Conservation (phyloP, 1,140 invertebrate species). For the Bombus turneri region DNA sequence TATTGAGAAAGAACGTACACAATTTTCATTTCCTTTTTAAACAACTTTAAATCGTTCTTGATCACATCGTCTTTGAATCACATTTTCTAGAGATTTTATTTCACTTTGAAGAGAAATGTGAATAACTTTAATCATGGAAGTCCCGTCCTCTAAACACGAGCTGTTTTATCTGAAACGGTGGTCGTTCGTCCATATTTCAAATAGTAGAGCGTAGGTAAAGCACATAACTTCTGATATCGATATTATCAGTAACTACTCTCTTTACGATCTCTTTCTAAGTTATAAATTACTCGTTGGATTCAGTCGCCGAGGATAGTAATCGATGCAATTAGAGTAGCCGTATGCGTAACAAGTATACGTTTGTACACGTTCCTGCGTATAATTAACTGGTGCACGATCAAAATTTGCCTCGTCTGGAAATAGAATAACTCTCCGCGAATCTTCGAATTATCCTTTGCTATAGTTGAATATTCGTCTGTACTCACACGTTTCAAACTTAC, state of each 20-base stretch:
- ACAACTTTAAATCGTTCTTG: not conserved
- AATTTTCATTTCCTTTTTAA: not conserved
- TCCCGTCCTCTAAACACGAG: not conserved
- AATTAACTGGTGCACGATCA: constrained; percentile 56
- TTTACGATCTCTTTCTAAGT: constrained; percentile 62
- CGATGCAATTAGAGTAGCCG: constrained; percentile 58
- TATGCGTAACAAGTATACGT: constrained; percentile 30
- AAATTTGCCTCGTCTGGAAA: constrained; percentile 51
- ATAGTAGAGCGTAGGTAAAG: constrained; percentile 45
- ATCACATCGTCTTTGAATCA: not conserved
- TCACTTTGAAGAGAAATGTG: not conserved
- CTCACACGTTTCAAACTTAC: not conserved
- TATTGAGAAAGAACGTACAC: no score
- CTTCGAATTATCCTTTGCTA: not conserved
- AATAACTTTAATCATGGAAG: constrained; percentile 17
- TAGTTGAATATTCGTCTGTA: constrained; percentile 1
- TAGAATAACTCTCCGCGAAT: constrained; percentile 43
- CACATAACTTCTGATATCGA: constrained; percentile 50
- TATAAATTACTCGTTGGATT: constrained; percentile 60
- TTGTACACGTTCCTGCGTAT: constrained; percentile 34
- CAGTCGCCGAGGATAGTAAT: constrained; percentile 34
- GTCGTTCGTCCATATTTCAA: constrained; percentile 43
- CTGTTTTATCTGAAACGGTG: constrained; percentile 20
- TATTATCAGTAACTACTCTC: constrained; percentile 64
- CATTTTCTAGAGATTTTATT: not conserved